Percentiles rank a stretch among this genome's conserved stretches.
Conservation (phyloP, 2,888 invertebrate genomes). For the Chirona hameri region DNA sequence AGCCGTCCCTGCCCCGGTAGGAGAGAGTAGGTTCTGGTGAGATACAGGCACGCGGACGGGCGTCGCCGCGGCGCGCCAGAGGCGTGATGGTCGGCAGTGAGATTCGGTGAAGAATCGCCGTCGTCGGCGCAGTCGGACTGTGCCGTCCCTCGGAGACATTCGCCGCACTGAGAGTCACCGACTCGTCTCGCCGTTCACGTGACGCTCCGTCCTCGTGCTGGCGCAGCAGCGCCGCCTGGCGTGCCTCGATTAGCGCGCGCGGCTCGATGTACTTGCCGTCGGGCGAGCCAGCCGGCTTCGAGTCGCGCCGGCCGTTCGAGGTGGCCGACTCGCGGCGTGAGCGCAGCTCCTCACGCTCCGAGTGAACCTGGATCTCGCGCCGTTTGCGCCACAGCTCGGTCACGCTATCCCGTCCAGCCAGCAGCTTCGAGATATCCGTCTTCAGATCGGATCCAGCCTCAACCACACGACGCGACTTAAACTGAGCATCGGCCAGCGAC, state of each 20-base stretch:
- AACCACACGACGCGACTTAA: conserved; percentile 35
- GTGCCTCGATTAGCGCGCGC: conserved; percentile 22
- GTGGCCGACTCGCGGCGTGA: conserved; percentile 38
- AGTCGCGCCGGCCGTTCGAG: conserved; percentile 36
- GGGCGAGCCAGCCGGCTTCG: conserved; percentile 43
- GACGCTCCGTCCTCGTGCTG: background rate
- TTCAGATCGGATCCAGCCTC: conserved; percentile 38
- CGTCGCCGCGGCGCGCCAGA: conserved; percentile 36
- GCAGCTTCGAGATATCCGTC: conserved; percentile 38
- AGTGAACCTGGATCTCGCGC: conserved; percentile 38
- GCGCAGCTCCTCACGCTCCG: conserved; percentile 37
- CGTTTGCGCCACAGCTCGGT: conserved; percentile 38
- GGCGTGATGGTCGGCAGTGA: conserved; percentile 34
- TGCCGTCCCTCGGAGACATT: conserved; percentile 12
- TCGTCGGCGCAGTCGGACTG: background rate
- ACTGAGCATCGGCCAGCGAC: conserved; percentile 36
- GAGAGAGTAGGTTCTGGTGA: conserved; percentile 39
- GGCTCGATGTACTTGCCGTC: conserved; percentile 40
- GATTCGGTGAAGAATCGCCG: conserved; percentile 12
- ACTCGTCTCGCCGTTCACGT: background rate
- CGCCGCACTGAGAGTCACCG: background rate
- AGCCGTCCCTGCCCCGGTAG: conserved; percentile 38
- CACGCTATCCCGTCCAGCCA: conserved; percentile 39
- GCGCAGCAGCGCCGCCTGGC: background rate
- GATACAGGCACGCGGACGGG: conserved; percentile 36